Conservation (phyloP, 2,888 invertebrate species). For the Elysia crispata region DNA sequence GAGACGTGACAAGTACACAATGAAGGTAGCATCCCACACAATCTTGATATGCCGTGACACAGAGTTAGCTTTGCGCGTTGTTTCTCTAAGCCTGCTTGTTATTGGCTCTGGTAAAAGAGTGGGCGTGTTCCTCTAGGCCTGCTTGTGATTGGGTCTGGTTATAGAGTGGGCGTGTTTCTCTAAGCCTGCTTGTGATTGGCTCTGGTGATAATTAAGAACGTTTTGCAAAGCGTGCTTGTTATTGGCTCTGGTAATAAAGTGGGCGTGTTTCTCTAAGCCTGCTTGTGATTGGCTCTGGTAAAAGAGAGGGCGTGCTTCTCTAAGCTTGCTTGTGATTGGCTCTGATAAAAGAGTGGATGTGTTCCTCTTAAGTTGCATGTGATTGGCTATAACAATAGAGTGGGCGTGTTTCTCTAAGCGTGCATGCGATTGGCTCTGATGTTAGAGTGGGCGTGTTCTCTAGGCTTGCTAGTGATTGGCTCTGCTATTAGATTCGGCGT, state of each 20-base stretch:
- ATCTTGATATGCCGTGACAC: too few relatives aligned
- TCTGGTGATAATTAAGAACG: too few relatives aligned
- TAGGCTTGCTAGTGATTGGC: too few relatives aligned
- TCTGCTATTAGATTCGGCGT: too few relatives aligned
- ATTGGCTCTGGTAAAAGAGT: background rate
- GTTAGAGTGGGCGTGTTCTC: too few relatives aligned
- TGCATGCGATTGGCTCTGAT: too few relatives aligned
- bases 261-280: background rate
- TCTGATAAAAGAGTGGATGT: background rate
- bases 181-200: too few relatives aligned
- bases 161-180: background rate
- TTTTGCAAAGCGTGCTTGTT: background rate
- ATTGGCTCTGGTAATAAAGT: background rate
- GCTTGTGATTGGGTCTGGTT: background rate
- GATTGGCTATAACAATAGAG: background rate
- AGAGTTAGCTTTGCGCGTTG: too few relatives aligned
- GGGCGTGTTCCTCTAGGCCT: background rate
- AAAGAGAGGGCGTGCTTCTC: background rate
- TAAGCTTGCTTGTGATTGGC: too few relatives aligned
- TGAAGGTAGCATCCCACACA: too few relatives aligned
- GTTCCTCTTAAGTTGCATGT: too few relatives aligned
- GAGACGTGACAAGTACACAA: too few relatives aligned
- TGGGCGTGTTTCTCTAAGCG: background rate
- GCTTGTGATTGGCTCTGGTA: background rate
- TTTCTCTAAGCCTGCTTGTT: background rate